Conservation (phyloP, 2,113 vertebrate species). For the Xiphias gladius region DNA sequence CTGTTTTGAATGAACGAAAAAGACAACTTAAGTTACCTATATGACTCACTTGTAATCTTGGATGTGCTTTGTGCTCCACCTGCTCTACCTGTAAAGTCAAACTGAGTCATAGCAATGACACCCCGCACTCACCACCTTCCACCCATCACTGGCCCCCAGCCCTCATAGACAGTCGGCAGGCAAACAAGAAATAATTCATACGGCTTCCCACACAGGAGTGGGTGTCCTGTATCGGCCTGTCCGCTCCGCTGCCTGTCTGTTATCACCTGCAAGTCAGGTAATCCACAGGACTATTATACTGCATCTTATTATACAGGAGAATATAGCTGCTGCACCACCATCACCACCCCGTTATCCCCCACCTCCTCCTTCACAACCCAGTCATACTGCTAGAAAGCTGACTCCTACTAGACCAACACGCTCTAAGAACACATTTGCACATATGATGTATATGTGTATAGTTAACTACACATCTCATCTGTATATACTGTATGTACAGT, state of each 20-base stretch:
- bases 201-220: slow-evolving; percentile 87
- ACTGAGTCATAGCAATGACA: slow-evolving; percentile 46
- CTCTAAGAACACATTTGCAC: slow-evolving; percentile 58
- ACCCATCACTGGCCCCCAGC: slow-evolving; percentile 66
- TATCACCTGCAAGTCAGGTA: slow-evolving; percentile 92
- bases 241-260: slow-evolving; percentile 89
- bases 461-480: neutral
- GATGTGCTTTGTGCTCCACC: slow-evolving; percentile 42
- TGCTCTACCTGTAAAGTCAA: slow-evolving; percentile 48
- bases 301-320: slow-evolving; percentile 87
- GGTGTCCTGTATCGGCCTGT: slow-evolving; percentile 90
- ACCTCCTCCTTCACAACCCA: slow-evolving; percentile 68
- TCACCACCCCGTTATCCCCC: slow-evolving; percentile 17
- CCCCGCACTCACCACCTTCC: slow-evolving; percentile 3
- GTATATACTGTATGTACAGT: neutral
- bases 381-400: slow-evolving; percentile 82
- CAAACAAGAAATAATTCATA: slow-evolving; percentile 93
- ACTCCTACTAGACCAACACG: slow-evolving; percentile 77
- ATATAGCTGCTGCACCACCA: slow-evolving; percentile 79
- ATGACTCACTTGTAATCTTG: slow-evolving; percentile 68
- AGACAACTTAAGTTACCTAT: slow-evolving; percentile 15
- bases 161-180: slow-evolving; percentile 81
- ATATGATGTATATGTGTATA: neutral
- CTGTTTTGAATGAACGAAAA: neutral
- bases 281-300: slow-evolving; percentile 88